Conservation (phyloP, 2,888 invertebrate genomes). For the Epistrophe grossulariae region DNA sequence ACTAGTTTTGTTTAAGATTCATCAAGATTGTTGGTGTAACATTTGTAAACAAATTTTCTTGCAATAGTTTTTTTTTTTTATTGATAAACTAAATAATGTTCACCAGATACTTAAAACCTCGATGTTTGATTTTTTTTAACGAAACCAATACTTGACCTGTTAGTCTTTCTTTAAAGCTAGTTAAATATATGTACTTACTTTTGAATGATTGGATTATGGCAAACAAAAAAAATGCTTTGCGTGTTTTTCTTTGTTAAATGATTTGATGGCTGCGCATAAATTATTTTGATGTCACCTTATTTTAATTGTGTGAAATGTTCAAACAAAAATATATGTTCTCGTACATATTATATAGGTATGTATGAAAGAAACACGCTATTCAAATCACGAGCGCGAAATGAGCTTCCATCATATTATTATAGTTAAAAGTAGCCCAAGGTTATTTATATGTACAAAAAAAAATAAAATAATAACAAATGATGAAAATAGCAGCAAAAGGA, state of each 20-base stretch:
- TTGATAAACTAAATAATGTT: no score
- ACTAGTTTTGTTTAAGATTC: no score
- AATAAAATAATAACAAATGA: not conserved
- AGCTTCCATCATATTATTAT: not conserved
- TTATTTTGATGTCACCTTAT: constrained; percentile 40
- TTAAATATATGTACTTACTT: not conserved
- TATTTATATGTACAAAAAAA: not conserved
- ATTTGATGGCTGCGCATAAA: constrained; percentile 40
- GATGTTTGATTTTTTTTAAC: not conserved
- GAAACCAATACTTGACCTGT: constrained; percentile 1
- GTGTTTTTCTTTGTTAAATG: constrained; percentile 32
- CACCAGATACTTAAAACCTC: no score
- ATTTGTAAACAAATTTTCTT: no score
- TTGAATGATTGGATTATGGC: constrained; percentile 18
- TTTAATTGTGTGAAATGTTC: constrained; percentile 39
- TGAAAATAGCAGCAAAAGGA: constrained; percentile 21
- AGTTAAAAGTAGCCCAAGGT: constrained; percentile 29
- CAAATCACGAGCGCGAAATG: constrained; percentile 18
- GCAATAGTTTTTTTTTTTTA: no score
- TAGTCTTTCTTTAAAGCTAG: not conserved
- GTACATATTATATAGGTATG: no score
- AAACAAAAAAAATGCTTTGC: constrained; percentile 8
- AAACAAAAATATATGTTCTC: constrained; percentile 1
- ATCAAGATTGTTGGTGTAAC: no score
- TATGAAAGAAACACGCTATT: not conserved